Conservation (phyloP, 2,113 vertebrate genomes). For the Tamias sibiricus region DNA sequence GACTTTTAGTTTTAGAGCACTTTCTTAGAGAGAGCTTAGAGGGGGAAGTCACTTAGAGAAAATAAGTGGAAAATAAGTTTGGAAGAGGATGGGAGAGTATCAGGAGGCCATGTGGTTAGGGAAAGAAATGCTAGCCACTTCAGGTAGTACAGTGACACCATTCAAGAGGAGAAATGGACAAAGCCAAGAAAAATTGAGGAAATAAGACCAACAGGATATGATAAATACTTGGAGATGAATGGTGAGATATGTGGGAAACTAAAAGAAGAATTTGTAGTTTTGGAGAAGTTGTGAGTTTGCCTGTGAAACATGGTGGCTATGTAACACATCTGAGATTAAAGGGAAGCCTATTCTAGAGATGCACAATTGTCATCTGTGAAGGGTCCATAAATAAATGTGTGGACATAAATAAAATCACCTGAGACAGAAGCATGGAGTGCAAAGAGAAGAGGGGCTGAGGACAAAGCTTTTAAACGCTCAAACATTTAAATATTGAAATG, state of each 20-base stretch:
- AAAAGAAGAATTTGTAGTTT: constrained; percentile 16
- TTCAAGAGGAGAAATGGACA: background rate
- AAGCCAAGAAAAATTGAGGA: background rate
- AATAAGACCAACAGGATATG: background rate
- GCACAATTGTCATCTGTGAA: background rate
- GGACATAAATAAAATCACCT: background rate
- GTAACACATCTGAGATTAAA: background rate
- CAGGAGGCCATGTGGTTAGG: background rate
- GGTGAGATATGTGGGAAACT: background rate
- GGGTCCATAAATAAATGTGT: background rate
- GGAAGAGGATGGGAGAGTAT: background rate
- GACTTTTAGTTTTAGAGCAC: background rate
- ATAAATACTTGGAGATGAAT: background rate
- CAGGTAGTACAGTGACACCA: background rate
- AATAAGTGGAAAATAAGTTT: background rate
- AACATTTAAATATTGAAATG: background rate
- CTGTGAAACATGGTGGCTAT: background rate
- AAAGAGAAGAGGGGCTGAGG: background rate
- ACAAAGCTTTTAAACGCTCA: constrained; percentile 4
- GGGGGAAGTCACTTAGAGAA: background rate
- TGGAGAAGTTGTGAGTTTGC: background rate
- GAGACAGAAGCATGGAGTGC: background rate
- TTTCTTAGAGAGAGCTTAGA: too few relatives aligned
- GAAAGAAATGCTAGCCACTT: background rate
- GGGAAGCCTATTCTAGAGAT: background rate